Conservation (phyloP, 2,797 vertebrate species). For the Sarcophilus harrisii region DNA sequence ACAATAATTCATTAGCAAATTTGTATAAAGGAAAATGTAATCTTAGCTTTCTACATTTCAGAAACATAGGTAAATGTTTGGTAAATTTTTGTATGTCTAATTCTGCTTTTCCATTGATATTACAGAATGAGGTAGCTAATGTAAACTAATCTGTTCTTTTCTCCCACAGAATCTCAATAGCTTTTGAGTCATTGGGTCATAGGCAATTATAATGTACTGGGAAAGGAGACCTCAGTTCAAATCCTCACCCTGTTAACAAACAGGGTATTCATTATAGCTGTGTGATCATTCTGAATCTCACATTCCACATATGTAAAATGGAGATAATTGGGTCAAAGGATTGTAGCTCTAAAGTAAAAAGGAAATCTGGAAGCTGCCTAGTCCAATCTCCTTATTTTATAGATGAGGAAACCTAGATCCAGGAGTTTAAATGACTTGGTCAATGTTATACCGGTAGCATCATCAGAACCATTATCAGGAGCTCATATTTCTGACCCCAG, state of each 20-base stretch:
- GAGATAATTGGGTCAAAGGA: background rate
- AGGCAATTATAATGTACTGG: background rate
- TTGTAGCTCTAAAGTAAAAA: background rate
- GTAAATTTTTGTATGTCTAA: background rate
- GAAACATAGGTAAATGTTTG: constrained; percentile 9
- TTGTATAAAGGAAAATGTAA: background rate
- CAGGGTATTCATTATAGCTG: background rate
- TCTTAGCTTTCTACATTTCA: background rate
- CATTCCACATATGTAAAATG: background rate
- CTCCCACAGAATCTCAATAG: constrained; percentile 8
- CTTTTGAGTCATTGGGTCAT: background rate
- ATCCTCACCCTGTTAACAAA: background rate
- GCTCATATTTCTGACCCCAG: background rate
- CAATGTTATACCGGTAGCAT: background rate
- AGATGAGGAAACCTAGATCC: background rate
- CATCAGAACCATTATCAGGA: background rate
- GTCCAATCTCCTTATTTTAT: background rate
- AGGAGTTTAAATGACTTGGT: background rate
- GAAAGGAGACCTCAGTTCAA: background rate
- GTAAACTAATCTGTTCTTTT: constrained; percentile 16
- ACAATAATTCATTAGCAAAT: background rate
- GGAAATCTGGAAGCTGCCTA: background rate
- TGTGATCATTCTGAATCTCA: background rate
- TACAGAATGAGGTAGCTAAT: constrained; percentile 31
- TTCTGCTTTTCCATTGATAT: background rate